Evolutionary conservation across 2,888 invertebrate species (phyloP), one percentile per base, ranked within the genome.

Genomic region (Tenthredo mesomela): DNA sequence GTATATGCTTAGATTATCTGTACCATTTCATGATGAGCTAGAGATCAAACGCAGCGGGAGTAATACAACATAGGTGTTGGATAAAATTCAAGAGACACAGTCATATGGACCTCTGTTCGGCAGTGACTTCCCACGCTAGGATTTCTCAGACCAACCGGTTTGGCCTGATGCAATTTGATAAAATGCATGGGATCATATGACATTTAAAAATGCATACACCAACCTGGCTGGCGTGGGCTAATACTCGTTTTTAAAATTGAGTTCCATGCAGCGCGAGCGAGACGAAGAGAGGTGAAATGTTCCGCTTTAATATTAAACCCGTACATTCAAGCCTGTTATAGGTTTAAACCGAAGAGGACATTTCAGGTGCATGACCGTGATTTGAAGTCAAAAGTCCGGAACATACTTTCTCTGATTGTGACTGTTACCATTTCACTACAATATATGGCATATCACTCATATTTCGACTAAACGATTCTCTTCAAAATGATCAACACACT

Each of bases 291-390:
- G 25, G 7, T 18, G 50, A 29, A 18, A 77, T 3, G 54, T 29
- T 77, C 77, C 33, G 25, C 77, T 77, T 77, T 77, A 77, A 54
- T 50, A 33, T 54, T 29, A 21, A 54, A 77, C 47, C 50, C 7
- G 33, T 29, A 50, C 18, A 29, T 50, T 18, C 25, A 25, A 18
- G 5, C 7, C 25, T 47, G 25, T 21, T 18, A 73, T 15, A 29
- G 18, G 25, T 7, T 40, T 0, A 54, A 29, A 1, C 18, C 4
- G 50, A 50, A 18, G 29, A 18, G 29, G 25, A 54, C 29, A 77
- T 77, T 77, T 33, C 12, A 12, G n/a, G 21, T n/a, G 40, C n/a
- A 21, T 21, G 25, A 43, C 5, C 7, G 12, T 43, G 25, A 10
- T 25, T 21, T 21, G 21, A 21, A 73, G 10, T 73, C 21, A 12